A percentile compares a stretch with the other conserved stretches of the same genome.
Evolutionary conservation across 2,113 vertebrate species (phyloP).

Genomic region (Syngnathus scovelli): DNA sequence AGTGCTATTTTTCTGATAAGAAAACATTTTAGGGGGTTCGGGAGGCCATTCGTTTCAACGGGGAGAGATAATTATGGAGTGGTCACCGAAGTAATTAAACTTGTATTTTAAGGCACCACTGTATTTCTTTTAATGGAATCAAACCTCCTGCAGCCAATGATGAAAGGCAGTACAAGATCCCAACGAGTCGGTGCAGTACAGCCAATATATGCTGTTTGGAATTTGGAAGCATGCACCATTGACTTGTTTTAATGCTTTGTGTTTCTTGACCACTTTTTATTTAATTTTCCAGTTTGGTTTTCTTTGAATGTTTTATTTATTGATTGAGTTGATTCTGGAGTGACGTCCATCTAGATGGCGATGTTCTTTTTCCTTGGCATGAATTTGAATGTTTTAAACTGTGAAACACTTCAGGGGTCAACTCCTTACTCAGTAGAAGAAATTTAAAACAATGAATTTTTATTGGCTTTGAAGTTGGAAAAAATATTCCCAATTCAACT

Average conservation of each 20-base stretch:
- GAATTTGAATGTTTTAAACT: conserved; percentile 38
- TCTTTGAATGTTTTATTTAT: conserved; percentile 42
- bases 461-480: conserved; percentile 32
- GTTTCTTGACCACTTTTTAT: conserved; percentile 18
- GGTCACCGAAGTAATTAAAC: not conserved
- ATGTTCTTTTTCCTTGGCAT: conserved; percentile 43
- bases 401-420: conserved; percentile 35
- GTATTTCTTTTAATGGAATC: conserved; percentile 11
- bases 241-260: conserved; percentile 32
- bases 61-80: not conserved
- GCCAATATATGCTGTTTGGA: conserved; percentile 10
- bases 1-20: not conserved
- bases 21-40: not conserved
- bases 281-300: conserved; percentile 2
- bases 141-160: conserved; percentile 10
- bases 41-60: not conserved
- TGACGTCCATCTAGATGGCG: not conserved
- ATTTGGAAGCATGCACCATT: conserved; percentile 17
- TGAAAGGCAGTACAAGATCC: conserved; percentile 9
- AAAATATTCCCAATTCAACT: conserved; percentile 35
- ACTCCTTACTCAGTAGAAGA: conserved; percentile 34
- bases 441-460: conserved; percentile 42
- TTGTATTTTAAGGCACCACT: conserved; percentile 1
- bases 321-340: conserved; percentile 44
- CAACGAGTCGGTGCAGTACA: conserved; percentile 13